Conservation (phyloP, 1,140 invertebrate genomes). For the Campoletis sonorensis region DNA sequence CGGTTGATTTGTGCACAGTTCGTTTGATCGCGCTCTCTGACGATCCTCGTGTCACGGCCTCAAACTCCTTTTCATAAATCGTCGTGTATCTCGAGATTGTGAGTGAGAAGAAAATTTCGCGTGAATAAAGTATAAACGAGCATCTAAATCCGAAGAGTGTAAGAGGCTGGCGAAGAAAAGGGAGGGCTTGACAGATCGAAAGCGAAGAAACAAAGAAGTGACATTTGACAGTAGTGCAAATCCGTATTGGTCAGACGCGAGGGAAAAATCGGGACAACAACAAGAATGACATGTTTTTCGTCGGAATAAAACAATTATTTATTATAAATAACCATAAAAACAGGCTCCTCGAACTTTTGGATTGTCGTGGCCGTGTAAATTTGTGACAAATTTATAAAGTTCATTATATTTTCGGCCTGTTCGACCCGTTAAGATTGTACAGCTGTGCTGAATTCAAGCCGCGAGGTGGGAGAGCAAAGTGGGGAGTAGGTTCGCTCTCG, state of each 20-base stretch:
- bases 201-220: not conserved
- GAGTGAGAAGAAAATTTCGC: not conserved
- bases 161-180: not conserved
- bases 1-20: not conserved
- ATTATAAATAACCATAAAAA: too few species aligned
- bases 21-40: slow-evolving; percentile 38
- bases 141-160: not conserved
- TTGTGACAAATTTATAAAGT: not conserved
- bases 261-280: too few species aligned
- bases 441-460: slow-evolving; percentile 1
- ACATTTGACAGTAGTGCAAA: not conserved
- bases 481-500: not conserved
- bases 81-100: not conserved
- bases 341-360: not conserved
- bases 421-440: not conserved
- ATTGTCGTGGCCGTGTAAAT: not conserved
- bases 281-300: too few species aligned
- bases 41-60: slow-evolving; percentile 22
- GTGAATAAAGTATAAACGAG: not conserved
- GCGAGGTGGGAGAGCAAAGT: not conserved
- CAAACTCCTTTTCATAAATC: not conserved
- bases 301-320: too few species aligned
- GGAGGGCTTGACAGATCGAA: not conserved
- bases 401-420: not conserved
- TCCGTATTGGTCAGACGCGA: too few species aligned